phyloP scores from a whole-genome alignment of 2,888 invertebrate genomes.

The Lepidonotus clava region DNA sequence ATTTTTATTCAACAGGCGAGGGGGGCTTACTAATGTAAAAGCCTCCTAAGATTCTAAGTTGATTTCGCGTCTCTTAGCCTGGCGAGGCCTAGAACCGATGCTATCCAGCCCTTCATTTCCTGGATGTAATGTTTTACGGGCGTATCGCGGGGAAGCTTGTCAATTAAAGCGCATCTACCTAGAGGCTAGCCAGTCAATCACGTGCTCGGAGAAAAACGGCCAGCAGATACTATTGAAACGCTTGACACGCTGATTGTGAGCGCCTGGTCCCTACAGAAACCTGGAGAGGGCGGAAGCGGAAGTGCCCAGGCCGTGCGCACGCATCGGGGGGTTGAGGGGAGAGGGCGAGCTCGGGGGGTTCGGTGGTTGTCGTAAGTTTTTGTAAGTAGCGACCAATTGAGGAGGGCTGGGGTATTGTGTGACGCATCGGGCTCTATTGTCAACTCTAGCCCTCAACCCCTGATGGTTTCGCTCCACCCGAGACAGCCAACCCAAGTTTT shows the following conservation, averaged over 20 bases:
- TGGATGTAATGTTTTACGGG: background rate
- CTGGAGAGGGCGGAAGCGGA: conserved; percentile 25
- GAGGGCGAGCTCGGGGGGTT: background rate
- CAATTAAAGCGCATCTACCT: conserved; percentile 26
- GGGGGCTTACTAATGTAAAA: background rate
- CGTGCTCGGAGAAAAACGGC: background rate
- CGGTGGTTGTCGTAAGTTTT: conserved; percentile 2
- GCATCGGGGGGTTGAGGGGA: background rate
- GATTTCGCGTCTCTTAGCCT: background rate
- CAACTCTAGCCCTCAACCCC: conserved; percentile 10
- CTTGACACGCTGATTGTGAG: conserved; percentile 30
- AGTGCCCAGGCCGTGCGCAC: conserved; percentile 4
- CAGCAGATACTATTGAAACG: conserved; percentile 5
- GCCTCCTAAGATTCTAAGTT: conserved; percentile 11
- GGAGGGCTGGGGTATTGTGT: background rate
- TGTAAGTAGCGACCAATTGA: background rate
- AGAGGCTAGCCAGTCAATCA: conserved; percentile 47
- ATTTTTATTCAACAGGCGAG: background rate
- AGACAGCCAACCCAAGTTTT: too few relatives aligned
- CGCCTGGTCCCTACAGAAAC: too few relatives aligned
- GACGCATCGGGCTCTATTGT: background rate
- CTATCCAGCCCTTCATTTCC: conserved; percentile 43
- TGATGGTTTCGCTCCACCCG: too few relatives aligned
- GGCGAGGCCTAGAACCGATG: conserved; percentile 17
- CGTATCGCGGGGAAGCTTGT: background rate